phyloP scores from a whole-genome alignment of 2,888 invertebrate species.

The Diploptera punctata region DNA sequence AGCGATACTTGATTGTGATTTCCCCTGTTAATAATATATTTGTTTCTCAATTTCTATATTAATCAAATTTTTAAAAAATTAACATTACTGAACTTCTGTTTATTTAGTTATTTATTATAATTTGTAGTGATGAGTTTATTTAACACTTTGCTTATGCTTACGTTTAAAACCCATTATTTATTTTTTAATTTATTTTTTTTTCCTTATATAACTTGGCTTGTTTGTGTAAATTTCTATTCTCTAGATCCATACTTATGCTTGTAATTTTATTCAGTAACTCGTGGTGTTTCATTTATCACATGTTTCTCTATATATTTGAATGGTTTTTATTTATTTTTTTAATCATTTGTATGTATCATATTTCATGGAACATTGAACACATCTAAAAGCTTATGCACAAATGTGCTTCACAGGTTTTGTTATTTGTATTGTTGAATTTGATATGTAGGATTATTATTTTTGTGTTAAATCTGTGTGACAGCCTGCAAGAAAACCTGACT shows the following conservation, averaged over 20 bases:
- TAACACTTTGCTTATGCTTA: constrained; percentile 21
- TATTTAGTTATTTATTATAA: constrained; percentile 17
- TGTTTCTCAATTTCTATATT: too few species aligned
- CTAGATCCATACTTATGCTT: constrained; percentile 28
- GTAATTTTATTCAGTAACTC: constrained; percentile 27
- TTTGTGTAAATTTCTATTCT: constrained; percentile 31
- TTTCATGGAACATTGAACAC: background rate
- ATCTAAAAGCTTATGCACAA: background rate
- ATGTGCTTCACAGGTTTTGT: background rate
- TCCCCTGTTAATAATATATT: too few species aligned
- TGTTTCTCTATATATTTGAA: background rate
- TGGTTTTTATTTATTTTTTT: background rate
- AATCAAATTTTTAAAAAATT: background rate
- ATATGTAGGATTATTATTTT: too few species aligned
- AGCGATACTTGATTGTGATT: too few species aligned
- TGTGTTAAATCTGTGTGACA: too few species aligned
- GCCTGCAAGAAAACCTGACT: too few species aligned
- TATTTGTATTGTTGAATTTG: too few species aligned
- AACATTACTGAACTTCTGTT: constrained; percentile 11
- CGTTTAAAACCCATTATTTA: constrained; percentile 18
- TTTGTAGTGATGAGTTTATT: too few species aligned
- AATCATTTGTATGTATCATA: background rate
- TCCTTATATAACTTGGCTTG: constrained; percentile 17
- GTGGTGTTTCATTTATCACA: constrained; percentile 16
- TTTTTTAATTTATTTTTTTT: constrained; percentile 29